Base-by-base conservation (phyloP, 1,140 invertebrate species). In the Neomicropteryx cornuta region DNA sequence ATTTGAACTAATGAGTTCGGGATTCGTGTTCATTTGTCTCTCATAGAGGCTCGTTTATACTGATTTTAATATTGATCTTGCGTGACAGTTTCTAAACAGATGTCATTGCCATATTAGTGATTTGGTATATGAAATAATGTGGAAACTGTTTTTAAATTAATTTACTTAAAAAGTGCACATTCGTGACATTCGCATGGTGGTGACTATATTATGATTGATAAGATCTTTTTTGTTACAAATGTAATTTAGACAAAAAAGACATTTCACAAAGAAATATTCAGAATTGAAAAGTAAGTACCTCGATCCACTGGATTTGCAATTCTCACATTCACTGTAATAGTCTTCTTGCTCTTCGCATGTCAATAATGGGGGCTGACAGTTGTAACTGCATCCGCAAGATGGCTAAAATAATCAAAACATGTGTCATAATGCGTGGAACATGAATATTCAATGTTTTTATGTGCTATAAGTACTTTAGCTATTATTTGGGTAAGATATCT, bases 321-420 rank as follows among this genome's bases (percentile, higher is more conserved):
- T 87, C 58, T 85, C 82, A 58, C 83, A 87, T 56, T 87, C 83
- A 55, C 78, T 83, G 28, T 82, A 69, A 52, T 83, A 84, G 58
- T 84, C 81, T 48, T 83, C 79, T 14, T 72, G 68, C 32, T 78
- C 68, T 39, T 79, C 79, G 16, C 57, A 58, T 23, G 63, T 52
- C 37, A 62, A 48, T 16, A 35, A 33, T 28, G 44, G 35, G 5
- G 42, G 45, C 21, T 46, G 46, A 29, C 53, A 53, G 40, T 55
- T 50, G 48, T 68, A 68, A 35, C 62, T 66, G 47, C 62, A 66
- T 28, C 53, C 63, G 46, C 65, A 68, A 8, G 62, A 62, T 20
- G 62, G 62, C 62, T 68, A 51, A 18, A 45, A 50, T 38, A 31
- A 31, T 2, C 22, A 3, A 19, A 39, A 11, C 18, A 30, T 30